Base-by-base conservation (phyloP, 1,140 invertebrate genomes). In the Mycetomoellerius zeteki region DNA sequence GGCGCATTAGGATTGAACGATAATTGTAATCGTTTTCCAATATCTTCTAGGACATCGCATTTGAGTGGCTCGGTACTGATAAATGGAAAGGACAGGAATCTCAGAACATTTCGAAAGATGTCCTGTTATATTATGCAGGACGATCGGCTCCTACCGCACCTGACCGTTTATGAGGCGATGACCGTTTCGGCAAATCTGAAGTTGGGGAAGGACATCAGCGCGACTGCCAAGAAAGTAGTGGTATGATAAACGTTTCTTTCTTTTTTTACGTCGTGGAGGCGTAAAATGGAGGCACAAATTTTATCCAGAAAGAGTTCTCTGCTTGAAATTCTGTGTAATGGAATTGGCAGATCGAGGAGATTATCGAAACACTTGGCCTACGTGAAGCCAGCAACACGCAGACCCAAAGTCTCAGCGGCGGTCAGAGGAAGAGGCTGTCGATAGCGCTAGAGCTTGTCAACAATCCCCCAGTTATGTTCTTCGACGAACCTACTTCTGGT, bases 81-180 rank as follows among this genome's bases (percentile, higher is more conserved):
- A 89, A 99, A 99, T 92, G 98, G 98, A 21, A 97, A 98, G 92
- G 97, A 98, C 85, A 96, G 98, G 21, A 98, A 98, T 95, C 95
- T 98, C 54, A 95, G 98, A 24, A 96, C 97, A 82, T 99, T 99
- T 95, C 96, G 98, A 12, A 99, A 99, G 94, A 97, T 99, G 94
- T 98, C 98, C 0, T 99, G 98, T 92, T 99, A 99, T 94, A 99
- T 99, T 87, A 99, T 99, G 98, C 99, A 99, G 94, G 98, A 99
- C 92, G 99, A 99, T 94, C 97, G 98, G 88, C 96, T 99, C 0
- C 96, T 98, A 21, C 98, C 98, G 0, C 98, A 99, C 94, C 96
- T 99, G 10, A 98, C 98, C 0, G 98, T 99, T 7, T 96, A 96
- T 76, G 98, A 99, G 95, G 97, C 98, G 7, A 98, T 99, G 98